These are phyloP conservation scores for Cepphus grylle DNA, from an alignment of 2,113 vertebrate species.

Conservation along the genomic window DNA sequence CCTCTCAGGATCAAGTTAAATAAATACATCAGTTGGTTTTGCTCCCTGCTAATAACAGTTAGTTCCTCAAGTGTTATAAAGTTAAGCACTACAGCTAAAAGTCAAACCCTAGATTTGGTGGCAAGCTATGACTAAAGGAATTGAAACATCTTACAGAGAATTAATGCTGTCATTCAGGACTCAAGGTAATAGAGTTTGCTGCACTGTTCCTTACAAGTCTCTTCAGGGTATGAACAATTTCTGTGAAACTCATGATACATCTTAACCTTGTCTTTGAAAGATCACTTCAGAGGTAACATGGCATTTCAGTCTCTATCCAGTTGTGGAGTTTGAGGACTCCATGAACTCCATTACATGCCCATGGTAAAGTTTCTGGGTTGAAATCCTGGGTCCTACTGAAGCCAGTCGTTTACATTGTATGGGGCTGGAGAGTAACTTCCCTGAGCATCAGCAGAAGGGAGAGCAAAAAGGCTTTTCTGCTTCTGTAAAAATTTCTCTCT, in stretches of 20 bases:
- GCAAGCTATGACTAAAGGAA: neutral
- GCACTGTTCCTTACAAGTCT: neutral
- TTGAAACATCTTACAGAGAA: neutral
- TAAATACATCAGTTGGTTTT: neutral
- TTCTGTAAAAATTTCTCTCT: neutral
- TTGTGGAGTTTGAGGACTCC: neutral
- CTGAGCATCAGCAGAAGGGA: neutral
- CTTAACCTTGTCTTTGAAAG: neutral
- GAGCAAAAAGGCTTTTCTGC: neutral
- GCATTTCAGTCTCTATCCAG: neutral
- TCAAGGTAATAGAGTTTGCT: neutral
- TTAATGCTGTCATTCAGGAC: neutral
- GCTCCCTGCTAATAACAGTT: neutral
- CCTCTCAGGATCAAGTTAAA: neutral
- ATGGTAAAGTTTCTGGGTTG: neutral
- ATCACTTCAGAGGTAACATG: neutral
- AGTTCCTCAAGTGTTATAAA: neutral
- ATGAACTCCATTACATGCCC: neutral
- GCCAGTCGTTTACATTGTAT: neutral
- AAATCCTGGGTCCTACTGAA: neutral
- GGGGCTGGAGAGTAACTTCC: neutral
- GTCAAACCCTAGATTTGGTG: neutral
- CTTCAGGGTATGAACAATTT: neutral
- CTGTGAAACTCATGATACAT: neutral
- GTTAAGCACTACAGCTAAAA: neutral